These are phyloP conservation scores for Microcebus ravelobensis DNA, from an alignment of 2,113 vertebrate genomes.

Conservation along the genomic window DNA sequence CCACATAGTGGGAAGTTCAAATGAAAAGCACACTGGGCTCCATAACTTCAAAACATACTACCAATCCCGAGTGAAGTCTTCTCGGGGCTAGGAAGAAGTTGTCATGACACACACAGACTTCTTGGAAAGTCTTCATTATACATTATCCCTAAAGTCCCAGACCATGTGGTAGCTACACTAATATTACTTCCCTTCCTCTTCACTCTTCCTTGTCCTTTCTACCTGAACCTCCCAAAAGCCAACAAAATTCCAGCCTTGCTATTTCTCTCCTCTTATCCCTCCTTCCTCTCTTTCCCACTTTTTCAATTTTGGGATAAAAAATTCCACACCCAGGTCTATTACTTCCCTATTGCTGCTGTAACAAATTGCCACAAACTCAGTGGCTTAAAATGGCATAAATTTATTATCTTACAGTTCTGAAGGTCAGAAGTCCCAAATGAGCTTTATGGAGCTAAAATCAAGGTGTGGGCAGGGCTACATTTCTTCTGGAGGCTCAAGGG, in stretches of 20 bases:
- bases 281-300: not conserved
- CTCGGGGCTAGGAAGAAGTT: not conserved
- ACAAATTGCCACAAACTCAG: not conserved
- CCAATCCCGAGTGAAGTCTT: not conserved
- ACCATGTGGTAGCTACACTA: not conserved
- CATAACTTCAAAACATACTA: not conserved
- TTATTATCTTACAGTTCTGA: not conserved
- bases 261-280: not conserved
- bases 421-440: not conserved
- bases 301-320: not conserved
- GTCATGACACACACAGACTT: not conserved
- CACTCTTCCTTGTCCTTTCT: not conserved
- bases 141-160: not conserved
- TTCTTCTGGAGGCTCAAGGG: not conserved
- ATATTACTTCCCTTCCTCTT: not conserved
- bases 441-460: not conserved
- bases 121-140: not conserved
- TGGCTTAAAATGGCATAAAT: not conserved
- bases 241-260: not conserved
- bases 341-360: not conserved
- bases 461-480: accelerated
- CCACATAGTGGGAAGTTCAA: not conserved
- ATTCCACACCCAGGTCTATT: not conserved
- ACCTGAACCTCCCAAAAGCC: not conserved
- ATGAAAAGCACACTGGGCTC: not conserved